phyloP scores from a whole-genome alignment of 1,140 invertebrate genomes.

The Papilio aristodemus region DNA sequence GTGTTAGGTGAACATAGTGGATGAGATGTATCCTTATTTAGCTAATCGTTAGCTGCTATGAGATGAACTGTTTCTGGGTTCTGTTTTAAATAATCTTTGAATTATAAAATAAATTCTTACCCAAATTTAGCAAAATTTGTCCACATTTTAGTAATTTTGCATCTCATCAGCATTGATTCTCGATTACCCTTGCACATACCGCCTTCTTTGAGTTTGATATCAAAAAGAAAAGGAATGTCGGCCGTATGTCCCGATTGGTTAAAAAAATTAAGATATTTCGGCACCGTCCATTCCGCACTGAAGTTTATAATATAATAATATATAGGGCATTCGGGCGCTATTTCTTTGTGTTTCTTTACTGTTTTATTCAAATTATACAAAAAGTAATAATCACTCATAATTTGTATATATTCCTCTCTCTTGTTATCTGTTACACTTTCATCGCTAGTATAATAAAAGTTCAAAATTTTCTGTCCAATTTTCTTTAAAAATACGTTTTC shows the following conservation, averaged over 20 bases:
- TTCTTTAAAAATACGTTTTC: conserved; percentile 47
- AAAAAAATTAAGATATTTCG: conserved; percentile 49
- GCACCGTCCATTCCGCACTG: conserved; percentile 61
- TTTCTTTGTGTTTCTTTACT: conserved; percentile 53
- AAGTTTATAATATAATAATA: conserved; percentile 69
- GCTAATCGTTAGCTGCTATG: too few species aligned
- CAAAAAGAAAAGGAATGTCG: conserved; percentile 64
- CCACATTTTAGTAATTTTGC: conserved; percentile 67
- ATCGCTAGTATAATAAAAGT: conserved; percentile 60
- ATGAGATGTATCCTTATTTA: too few species aligned
- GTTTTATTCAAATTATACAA: conserved; percentile 67
- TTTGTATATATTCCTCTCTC: conserved; percentile 59
- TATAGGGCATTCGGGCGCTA: conserved; percentile 55
- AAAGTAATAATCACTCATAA: conserved; percentile 68
- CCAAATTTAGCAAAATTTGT: conserved; percentile 75
- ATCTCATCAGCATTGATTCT: conserved; percentile 62
- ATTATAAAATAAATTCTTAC: conserved; percentile 44
- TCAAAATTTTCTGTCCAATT: conserved; percentile 58
- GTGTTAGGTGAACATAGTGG: too few species aligned
- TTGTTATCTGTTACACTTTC: conserved; percentile 51
- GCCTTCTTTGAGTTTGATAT: conserved; percentile 43
- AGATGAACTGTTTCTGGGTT: too few species aligned
- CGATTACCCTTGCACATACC: conserved; percentile 53
- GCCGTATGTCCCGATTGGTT: conserved; percentile 57
- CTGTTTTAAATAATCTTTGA: neutral